Percentiles rank a stretch among this genome's conserved stretches.
These are phyloP conservation scores for Platycnemis pennipes DNA, from an alignment of 2,888 invertebrate genomes.

Conservation along the genomic window DNA sequence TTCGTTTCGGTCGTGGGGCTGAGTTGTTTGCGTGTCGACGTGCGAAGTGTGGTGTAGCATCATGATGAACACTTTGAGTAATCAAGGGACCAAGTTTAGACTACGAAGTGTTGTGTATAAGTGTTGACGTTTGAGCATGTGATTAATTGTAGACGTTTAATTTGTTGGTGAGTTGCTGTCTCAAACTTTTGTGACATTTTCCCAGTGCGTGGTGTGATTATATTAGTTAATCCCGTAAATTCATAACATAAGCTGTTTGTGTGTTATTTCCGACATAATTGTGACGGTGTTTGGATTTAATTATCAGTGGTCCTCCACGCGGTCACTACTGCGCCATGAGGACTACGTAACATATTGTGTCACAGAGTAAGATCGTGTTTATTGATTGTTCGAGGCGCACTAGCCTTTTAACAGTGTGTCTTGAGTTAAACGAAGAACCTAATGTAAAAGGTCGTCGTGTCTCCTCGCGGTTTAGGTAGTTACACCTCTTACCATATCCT, in stretches of 20 bases:
- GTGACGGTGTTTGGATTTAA: slow-evolving; percentile 53
- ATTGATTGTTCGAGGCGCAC: slow-evolving; percentile 35
- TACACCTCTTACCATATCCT: slow-evolving; percentile 27
- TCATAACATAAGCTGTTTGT: background rate
- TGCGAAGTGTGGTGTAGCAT: slow-evolving; percentile 5
- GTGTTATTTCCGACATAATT: background rate
- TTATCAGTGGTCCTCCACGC: slow-evolving; percentile 47
- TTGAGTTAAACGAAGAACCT: slow-evolving; percentile 13
- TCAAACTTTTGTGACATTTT: slow-evolving; percentile 55
- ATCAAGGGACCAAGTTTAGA: slow-evolving; percentile 54
- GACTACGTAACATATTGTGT: slow-evolving; percentile 67
- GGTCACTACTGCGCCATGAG: slow-evolving; percentile 67
- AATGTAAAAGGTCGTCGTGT: background rate
- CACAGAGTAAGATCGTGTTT: slow-evolving; percentile 36
- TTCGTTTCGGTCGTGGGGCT: slow-evolving; percentile 3
- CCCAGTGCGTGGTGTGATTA: background rate
- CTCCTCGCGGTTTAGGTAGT: slow-evolving; percentile 26
- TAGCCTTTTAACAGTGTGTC: background rate
- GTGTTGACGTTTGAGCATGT: slow-evolving; percentile 61
- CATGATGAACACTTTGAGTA: slow-evolving; percentile 57
- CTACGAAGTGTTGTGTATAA: slow-evolving; percentile 54
- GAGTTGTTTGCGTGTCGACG: slow-evolving; percentile 54
- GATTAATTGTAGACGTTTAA: slow-evolving; percentile 41
- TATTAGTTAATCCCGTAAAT: background rate
- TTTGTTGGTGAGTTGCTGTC: slow-evolving; percentile 44